A percentile compares a stretch with the other conserved stretches of the same genome.
These are phyloP conservation scores for Chloebia gouldiae DNA, from an alignment of 2,113 vertebrate species.

Conservation along the genomic window DNA sequence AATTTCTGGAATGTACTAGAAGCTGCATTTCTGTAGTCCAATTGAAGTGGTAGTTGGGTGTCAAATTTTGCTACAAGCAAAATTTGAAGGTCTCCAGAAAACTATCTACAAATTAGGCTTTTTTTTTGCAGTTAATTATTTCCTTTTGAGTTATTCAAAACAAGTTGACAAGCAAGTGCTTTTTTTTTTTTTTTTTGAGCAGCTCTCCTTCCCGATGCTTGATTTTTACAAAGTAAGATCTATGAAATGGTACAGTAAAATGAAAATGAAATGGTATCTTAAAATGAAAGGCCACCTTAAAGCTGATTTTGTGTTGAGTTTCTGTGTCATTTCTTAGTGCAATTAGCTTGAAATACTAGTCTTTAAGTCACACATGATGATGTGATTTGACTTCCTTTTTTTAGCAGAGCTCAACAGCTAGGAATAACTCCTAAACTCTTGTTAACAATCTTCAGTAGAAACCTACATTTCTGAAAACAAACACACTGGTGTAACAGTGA, in stretches of 20 bases:
- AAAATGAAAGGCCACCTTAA: neutral
- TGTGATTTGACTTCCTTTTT: neutral
- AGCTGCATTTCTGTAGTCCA: neutral
- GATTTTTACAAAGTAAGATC: neutral
- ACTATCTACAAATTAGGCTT: neutral
- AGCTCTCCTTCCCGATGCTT: fast-evolving
- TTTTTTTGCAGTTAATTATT: neutral
- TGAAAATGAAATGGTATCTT: neutral
- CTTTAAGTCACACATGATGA: neutral
- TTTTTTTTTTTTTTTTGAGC: neutral
- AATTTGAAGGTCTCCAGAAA: neutral
- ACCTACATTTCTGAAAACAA: neutral
- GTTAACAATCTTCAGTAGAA: neutral
- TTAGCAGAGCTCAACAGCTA: neutral
- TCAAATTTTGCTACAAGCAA: neutral
- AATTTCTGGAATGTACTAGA: neutral
- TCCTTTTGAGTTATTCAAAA: neutral
- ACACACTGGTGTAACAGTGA: neutral
- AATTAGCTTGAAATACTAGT: neutral
- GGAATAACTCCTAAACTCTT: neutral
- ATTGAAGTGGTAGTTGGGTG: neutral
- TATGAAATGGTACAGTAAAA: neutral
- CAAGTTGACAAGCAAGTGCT: neutral
- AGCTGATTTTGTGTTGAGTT: neutral
- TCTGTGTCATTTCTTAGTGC: neutral